A percentile compares a stretch with the other conserved stretches of the same genome.
These are phyloP conservation scores for Etheostoma spectabile DNA, from an alignment of 2,113 vertebrate species.

Conservation along the genomic window DNA sequence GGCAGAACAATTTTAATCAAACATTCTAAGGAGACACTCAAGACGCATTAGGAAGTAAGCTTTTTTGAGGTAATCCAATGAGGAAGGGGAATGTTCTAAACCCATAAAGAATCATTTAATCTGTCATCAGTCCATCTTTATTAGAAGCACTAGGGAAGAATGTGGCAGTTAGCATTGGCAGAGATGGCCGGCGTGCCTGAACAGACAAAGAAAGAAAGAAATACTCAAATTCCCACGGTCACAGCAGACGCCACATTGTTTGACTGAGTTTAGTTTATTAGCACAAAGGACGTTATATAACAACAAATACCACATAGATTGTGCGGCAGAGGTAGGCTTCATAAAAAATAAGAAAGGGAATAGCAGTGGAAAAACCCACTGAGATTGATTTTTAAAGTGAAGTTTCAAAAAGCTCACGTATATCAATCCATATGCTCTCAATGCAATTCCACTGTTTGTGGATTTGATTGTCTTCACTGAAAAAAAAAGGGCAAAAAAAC, in stretches of 20 bases:
- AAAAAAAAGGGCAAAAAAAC: not conserved
- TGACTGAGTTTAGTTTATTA: conserved; percentile 7
- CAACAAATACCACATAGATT: too few relatives aligned
- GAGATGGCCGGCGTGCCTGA: too few relatives aligned
- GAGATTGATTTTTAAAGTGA: not conserved
- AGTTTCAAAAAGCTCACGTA: too few relatives aligned
- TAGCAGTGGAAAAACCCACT: too few relatives aligned
- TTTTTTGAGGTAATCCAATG: not conserved
- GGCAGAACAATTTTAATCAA: not conserved
- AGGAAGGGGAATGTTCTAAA: not conserved
- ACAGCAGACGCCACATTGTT: not conserved
- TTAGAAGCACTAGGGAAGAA: not conserved
- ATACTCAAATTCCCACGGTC: not conserved
- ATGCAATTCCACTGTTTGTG: too few relatives aligned
- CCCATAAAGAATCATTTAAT: not conserved
- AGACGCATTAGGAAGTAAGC: not conserved
- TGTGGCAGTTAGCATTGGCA: not conserved
- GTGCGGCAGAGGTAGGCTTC: too few relatives aligned
- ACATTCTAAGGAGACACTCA: not conserved
- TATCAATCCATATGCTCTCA: too few relatives aligned
- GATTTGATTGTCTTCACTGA: too few relatives aligned
- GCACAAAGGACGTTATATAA: too few relatives aligned
- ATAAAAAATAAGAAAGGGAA: too few relatives aligned
- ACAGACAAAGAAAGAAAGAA: not conserved
- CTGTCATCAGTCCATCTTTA: not conserved